Evolutionary conservation across 2,113 vertebrate species (phyloP), one percentile per base, ranked within the genome.

Genomic region (Hylia prasina): DNA sequence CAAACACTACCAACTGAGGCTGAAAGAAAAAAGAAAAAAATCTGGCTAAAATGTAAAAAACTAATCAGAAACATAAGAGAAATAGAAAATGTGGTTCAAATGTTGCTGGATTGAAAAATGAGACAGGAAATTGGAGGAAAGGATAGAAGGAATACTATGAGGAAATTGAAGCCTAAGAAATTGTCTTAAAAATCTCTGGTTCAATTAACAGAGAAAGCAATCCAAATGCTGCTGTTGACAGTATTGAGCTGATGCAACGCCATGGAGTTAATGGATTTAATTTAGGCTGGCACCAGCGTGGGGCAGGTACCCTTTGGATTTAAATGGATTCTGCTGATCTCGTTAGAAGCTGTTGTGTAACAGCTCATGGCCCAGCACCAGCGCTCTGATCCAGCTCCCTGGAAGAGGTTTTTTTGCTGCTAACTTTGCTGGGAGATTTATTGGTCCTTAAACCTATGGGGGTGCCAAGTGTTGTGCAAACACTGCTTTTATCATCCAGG

Each of bases 401-500:
- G 68, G 56, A 90, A 83, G 35, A 69, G 35, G 30, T 73, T 24
- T 66, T 78, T 58, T 72, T 23, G 10, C 56, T 88, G 93, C 87
- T 71, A 82, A 17, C 51, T 88, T 88, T 40, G 8, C 58, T 58
- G 21, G 13, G 42, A 93, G 75, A 69, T 91, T 91, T 94, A 70
- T 66, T 80, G 75, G 24, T 33, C 33, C 33, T 61, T 80, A 86
- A 82, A 66, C 33, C 79, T 37, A 18, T 60, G 47, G 82, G 58
- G 64, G 12, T 1, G 4, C 82, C 70, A 82, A 88, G 44, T 20
- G 54, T 88, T 93, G 69, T 44, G 82, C 64, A 92, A 86, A 64
- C 64, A 64, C 48, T 44, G 51, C 21, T 88, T 95, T 88, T 80
- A 56, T 70, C 82, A 82, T 68, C 73, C 35, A 47, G 75, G 50